Base-by-base conservation (phyloP, 2,888 invertebrate genomes). In the Mythimna ferrago region DNA sequence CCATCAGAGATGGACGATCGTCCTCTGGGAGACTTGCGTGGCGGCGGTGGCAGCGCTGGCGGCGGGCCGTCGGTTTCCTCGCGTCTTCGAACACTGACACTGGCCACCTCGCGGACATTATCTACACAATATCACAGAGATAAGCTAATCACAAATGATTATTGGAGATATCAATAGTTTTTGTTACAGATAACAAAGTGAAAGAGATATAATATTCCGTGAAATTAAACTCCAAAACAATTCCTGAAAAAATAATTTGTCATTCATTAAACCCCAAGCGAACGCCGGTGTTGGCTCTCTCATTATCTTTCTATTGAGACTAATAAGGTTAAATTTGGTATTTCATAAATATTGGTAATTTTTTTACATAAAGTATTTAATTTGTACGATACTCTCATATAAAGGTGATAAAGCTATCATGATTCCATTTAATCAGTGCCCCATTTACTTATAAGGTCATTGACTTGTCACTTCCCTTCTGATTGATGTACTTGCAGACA, bases 41-140 rank as follows among this genome's bases (percentile, higher is more conserved):
- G 96, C 41, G 96, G 96, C 57, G 96, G 96, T 19, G 96, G 96
- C 64, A 96, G 86, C 58, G 95, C 94, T 9, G 96, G 96, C 54
- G 94, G 95, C 32, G 94, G 93, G 62, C 92, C 94, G 86, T 95
- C 94, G 53, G 76, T 83, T 65, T 95, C 95, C 80, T 95, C 94
- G 66, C 94, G 91, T 66, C 94, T 90, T 3, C 94, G 93, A 51
- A 87, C 86, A 94, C 94, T 95, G 87, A 87, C 90, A 71, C 86
- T 89, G 53, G 90, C 89, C 73, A 89, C 88, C 63, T 93, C 94
- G 75, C 90, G 91, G 0, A 86, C 93, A 93, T 94, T 95, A 95
- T 96, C 96, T 94, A 82, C 53, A 67, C 68, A 82, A 86, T 84
- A 87, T 83, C 82, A 75, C 32, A 3, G 0, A 62, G 87, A 87